Evolutionary conservation across 2,888 invertebrate genomes (phyloP).

Genomic region (Ctenicera cuprea): DNA sequence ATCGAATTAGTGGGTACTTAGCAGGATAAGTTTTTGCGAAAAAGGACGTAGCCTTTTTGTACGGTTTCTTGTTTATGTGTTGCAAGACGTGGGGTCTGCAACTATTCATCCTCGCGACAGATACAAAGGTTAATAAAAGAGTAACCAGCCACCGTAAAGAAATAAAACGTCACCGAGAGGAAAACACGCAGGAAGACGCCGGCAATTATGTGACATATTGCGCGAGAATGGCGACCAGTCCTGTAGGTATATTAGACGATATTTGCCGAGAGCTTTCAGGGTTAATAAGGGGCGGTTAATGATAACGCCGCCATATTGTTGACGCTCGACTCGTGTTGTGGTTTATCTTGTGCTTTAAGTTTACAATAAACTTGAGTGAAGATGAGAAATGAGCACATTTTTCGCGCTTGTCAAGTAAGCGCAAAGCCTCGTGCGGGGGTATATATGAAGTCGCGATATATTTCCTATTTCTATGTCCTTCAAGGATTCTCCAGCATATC

Average conservation of each 20-base stretch:
- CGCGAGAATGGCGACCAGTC: conserved; percentile 48
- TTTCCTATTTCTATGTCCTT: conserved; percentile 67
- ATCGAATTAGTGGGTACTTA: conserved; percentile 31
- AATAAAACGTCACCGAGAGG: conserved; percentile 64
- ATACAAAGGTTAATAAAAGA: conserved; percentile 69
- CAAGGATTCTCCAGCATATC: conserved; percentile 64
- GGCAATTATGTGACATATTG: conserved; percentile 65
- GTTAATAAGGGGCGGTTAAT: conserved; percentile 58
- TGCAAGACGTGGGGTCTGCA: conserved; percentile 61
- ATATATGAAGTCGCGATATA: conserved; percentile 66
- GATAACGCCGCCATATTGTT: conserved; percentile 50
- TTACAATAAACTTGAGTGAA: conserved; percentile 67
- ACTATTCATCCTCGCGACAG: conserved; percentile 62
- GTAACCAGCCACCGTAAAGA: conserved; percentile 66
- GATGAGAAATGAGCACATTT: conserved; percentile 67
- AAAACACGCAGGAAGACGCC: conserved; percentile 59
- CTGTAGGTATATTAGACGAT: conserved; percentile 36
- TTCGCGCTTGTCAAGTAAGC: conserved; percentile 65
- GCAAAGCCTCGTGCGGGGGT: conserved; percentile 63
- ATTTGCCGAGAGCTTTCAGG: conserved; percentile 46
- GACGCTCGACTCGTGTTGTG: conserved; percentile 54
- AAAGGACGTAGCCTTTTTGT: conserved; percentile 38
- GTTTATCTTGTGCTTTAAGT: conserved; percentile 61
- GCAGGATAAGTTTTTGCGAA: conserved; percentile 21
- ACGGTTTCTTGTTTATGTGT: conserved; percentile 68